A percentile compares a stretch with the other conserved stretches of the same genome.
Evolutionary conservation across 2,113 vertebrate species (phyloP).

Genomic region (Nycticorax nycticorax): DNA sequence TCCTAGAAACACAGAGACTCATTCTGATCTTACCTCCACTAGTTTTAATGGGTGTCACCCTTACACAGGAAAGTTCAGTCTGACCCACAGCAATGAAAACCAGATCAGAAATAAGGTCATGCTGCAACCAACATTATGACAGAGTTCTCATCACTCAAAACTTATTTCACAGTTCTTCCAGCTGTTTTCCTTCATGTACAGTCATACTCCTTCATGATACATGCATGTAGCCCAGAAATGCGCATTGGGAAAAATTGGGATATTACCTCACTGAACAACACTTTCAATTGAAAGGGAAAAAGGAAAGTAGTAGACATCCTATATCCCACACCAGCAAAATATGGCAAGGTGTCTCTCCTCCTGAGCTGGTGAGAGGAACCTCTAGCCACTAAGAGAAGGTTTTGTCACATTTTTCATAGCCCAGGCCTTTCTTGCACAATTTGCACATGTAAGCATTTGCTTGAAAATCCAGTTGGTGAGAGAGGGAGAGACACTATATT

Average conservation of each 20-base stretch:
- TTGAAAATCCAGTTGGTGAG: neutral
- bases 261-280: neutral
- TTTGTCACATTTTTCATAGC: neutral
- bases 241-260: neutral
- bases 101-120: neutral
- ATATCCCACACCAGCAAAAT: neutral
- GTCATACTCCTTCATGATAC: neutral
- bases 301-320: neutral
- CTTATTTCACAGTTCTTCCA: neutral
- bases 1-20: neutral
- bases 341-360: neutral
- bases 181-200: neutral
- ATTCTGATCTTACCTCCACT: neutral
- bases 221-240: neutral
- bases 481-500: neutral
- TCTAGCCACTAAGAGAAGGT: neutral
- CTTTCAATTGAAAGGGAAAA: neutral
- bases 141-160: neutral
- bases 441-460: neutral
- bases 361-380: neutral
- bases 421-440: neutral
- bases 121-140: neutral
- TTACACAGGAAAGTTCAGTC: neutral
- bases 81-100: neutral
- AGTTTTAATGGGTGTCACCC: neutral